Conservation (phyloP, 2,888 invertebrate species). For the Agriopis aurantiaria region DNA sequence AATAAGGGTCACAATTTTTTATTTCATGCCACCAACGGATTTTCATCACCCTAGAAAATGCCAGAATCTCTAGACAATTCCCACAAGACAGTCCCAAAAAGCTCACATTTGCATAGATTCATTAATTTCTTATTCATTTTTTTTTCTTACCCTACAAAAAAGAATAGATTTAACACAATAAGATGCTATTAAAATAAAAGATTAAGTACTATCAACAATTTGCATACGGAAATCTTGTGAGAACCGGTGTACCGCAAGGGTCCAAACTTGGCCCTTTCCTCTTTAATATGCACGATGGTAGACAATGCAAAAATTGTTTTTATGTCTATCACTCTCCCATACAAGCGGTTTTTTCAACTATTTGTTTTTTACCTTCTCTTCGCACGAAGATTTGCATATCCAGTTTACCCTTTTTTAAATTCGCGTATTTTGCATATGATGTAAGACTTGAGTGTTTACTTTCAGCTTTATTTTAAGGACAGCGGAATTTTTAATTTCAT, state of each 20-base stretch:
- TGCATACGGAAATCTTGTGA: conserved; percentile 80
- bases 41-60: conserved; percentile 57
- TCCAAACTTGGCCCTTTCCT: conserved; percentile 62
- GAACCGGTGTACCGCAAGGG: conserved; percentile 75
- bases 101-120: conserved; percentile 77
- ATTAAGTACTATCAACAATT: conserved; percentile 77
- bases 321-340: conserved; percentile 79
- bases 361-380: conserved; percentile 82
- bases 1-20: conserved; percentile 30
- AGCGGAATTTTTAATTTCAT: conserved; percentile 76
- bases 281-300: conserved; percentile 70
- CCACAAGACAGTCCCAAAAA: conserved; percentile 61
- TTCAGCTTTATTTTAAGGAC: conserved; percentile 80
- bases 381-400: conserved; percentile 85
- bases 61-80: conserved; percentile 49
- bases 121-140: conserved; percentile 76
- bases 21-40: conserved; percentile 47
- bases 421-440: conserved; percentile 78
- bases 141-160: conserved; percentile 69
- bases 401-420: conserved; percentile 73
- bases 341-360: conserved; percentile 79
- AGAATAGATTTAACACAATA: conserved; percentile 80
- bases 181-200: conserved; percentile 86
- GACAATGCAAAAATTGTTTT: conserved; percentile 82
- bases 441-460: conserved; percentile 78